Base-by-base conservation (phyloP, 2,113 vertebrate genomes). In the Anhinga anhinga region DNA sequence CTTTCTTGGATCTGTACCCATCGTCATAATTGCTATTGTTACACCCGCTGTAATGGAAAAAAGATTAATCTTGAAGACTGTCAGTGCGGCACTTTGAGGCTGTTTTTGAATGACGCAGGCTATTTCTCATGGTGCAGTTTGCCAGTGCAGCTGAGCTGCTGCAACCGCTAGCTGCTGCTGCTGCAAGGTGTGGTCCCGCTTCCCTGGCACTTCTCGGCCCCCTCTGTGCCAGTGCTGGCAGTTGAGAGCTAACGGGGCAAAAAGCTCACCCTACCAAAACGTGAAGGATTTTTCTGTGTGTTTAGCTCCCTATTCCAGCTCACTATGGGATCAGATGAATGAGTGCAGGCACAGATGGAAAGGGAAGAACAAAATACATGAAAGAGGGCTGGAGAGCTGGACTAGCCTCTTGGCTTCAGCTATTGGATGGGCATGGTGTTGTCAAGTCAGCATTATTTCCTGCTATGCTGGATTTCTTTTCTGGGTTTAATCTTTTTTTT, bases 391-490 rank as follows among this genome's bases (percentile, higher is more conserved):
- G 87, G 50, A 62, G 90, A 67, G 90, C 69, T 94, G 92, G 81
- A 50, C 55, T 81, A 71, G 78, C 92, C 80, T 83, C 63, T 61
- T 93, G 40, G 91, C 86, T 94, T 69, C 90, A 53, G 76, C 69
- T 84, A 10, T 59, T 45, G 59, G n/a, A 74, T 78, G 38, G 83
- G 59, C 65, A 81, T 16, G 44, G 27, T 38, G 80, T 66, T 89
- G 50, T 92, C 63, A 71, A 49, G 49, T 32, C 1, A 0, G 65
- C 3, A 4, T 77, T 88, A 55, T 95, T 96, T 97, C 63, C 42
- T 92, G 36, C 66, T 66, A 17, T 90, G 59, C 82, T 90, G 93
- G 32, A 44, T 95, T 95, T 96, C 50, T 97, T 94, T 65, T 65
- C n/a, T 67, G 79, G 7, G 3, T 88, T 97, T 93, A 70, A 79